Percentiles rank a stretch among this genome's conserved stretches.
phyloP scores from a whole-genome alignment of 1,140 invertebrate genomes.

The Papilio polytes region DNA sequence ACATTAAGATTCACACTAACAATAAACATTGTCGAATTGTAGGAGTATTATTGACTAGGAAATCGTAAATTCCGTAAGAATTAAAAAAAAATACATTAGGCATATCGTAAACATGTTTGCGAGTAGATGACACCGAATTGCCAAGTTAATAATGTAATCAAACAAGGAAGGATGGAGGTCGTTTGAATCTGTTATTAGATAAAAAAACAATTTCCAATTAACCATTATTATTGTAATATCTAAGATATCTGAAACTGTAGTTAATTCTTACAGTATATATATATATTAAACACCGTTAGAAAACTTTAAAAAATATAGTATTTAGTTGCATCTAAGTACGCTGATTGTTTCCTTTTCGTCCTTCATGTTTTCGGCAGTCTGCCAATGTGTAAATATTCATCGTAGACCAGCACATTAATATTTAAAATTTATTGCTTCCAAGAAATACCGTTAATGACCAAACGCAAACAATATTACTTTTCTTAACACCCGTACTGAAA shows the following conservation, averaged over 20 bases:
- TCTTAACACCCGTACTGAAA: neutral
- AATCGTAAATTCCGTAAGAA: slow-evolving; percentile 5
- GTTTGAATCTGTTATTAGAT: neutral
- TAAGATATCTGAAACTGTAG: neutral
- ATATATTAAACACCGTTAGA: neutral
- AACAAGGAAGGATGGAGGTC: slow-evolving; percentile 32
- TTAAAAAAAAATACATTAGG: slow-evolving; percentile 22
- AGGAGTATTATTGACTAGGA: slow-evolving; percentile 11
- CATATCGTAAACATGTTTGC: slow-evolving; percentile 31
- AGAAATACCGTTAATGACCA: slow-evolving; percentile 17
- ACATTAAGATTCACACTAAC: neutral
- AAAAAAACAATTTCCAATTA: slow-evolving; percentile 13
- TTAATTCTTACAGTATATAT: too few relatives aligned
- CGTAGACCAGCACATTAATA: neutral
- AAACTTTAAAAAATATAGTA: neutral
- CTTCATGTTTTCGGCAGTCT: neutral
- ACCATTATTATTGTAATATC: neutral
- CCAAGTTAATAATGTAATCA: slow-evolving; percentile 26
- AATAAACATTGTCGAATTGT: neutral
- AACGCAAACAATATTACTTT: slow-evolving; percentile 8
- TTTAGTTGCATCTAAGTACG: neutral
- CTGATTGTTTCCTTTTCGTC: neutral
- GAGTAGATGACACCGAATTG: neutral
- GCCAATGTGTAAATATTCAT: neutral
- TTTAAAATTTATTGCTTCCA: slow-evolving; percentile 24